Evolutionary conservation across 2,113 vertebrate species (phyloP), one percentile per base, ranked within the genome.

Genomic region (Numenius arquata): DNA sequence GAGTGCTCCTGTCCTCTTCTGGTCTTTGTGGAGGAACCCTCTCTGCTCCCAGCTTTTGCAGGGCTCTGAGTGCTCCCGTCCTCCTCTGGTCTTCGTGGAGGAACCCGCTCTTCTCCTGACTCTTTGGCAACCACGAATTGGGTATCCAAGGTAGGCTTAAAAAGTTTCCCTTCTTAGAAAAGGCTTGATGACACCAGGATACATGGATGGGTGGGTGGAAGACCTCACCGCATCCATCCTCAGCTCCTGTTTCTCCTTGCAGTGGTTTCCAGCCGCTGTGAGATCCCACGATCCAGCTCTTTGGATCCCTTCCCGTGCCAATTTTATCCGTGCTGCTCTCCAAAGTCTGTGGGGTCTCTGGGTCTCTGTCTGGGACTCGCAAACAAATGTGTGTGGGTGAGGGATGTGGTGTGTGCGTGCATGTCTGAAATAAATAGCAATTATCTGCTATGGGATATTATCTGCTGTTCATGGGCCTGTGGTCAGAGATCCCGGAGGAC

Each of bases 21-120:
- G n/a, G 6, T 41, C 52, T 27, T n/a, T 6, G 5, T 1, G 2
- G 43, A 71, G 73, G 55, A 89, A 6, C 48, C 67, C 0, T 1
- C 32, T 50, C 53, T 19, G 20, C 41, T 68, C 62, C 76, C 2
- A 1, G 55, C 47, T n/a, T n/a, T n/a, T n/a, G n/a, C n/a, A n/a
- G n/a, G n/a, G n/a, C n/a, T n/a, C n/a, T n/a, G n/a, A n/a, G n/a
- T n/a, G 47, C 47, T 48, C 47, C 47, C 23, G 2, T 32, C 55
- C 47, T 68, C 40, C 61, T 47, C 65, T 11, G 34, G 5, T 40
- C 52, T 22, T 25, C 5, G 4, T 3, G 2, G 36, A 70, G 72
- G 53, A 89, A 5, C 41, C 67, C 1, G 2, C 32, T 55, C 53
- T n/a, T 32, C 74, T 80, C 61, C 23, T 5, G 9, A 34, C 56